Conservation (phyloP, 2,888 invertebrate genomes). For the Campoplex nolae region DNA sequence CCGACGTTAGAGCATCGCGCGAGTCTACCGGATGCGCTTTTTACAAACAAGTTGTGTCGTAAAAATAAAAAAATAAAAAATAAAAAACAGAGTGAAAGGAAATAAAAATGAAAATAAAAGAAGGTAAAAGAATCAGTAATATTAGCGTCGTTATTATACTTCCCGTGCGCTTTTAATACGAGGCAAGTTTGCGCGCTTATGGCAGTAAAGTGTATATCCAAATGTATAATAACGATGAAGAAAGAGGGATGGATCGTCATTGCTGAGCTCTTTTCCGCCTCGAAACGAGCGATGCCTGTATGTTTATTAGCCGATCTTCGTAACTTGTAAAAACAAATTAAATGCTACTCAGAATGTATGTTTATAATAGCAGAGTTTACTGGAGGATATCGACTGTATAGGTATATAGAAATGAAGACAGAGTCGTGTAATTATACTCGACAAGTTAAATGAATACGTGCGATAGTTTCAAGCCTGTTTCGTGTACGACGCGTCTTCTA, state of each 20-base stretch:
- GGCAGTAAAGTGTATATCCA: slow-evolving; percentile 58
- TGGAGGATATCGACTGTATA: neutral
- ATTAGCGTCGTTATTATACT: slow-evolving; percentile 63
- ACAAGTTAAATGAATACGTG: slow-evolving; percentile 53
- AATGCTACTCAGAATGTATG: slow-evolving; percentile 46
- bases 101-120: slow-evolving; percentile 15
- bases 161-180: slow-evolving; percentile 55
- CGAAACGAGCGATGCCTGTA: slow-evolving; percentile 34
- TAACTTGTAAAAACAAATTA: slow-evolving; percentile 62
- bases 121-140: slow-evolving; percentile 39
- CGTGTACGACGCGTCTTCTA: slow-evolving; percentile 42
- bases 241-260: slow-evolving; percentile 38
- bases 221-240: slow-evolving; percentile 62
- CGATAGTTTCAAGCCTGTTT: slow-evolving; percentile 46
- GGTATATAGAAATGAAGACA: slow-evolving; percentile 18
- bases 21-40: slow-evolving; percentile 60
- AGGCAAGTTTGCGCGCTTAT: slow-evolving; percentile 57
- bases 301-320: slow-evolving; percentile 60
- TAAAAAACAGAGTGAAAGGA: slow-evolving; percentile 16
- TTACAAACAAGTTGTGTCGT: slow-evolving; percentile 63
- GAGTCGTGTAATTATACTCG: slow-evolving; percentile 46
- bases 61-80: neutral
- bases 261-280: slow-evolving; percentile 36
- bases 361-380: slow-evolving; percentile 40
- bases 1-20: slow-evolving; percentile 16